Base-by-base conservation (phyloP, 1,140 invertebrate genomes). In the Asobara japonica region DNA sequence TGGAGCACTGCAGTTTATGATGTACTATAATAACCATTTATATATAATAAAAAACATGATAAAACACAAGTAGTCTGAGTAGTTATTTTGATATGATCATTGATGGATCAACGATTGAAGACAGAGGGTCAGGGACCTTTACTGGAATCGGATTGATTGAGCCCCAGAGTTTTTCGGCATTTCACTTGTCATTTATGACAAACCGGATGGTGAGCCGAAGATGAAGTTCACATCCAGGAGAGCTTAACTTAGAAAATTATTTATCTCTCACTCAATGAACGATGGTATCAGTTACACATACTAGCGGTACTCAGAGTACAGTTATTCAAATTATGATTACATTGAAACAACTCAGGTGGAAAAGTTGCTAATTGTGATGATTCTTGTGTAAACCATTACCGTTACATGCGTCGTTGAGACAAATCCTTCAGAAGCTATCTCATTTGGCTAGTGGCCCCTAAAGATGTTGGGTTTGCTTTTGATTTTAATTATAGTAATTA, bases 401-500 rank as follows among this genome's bases (percentile, higher is more conserved):
- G 45, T 65, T 74, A 74, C 8, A n/a, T 31, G 36, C 13, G 11
- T 72, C 13, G 38, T 56, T 41, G 29, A 45, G 29, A 66, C 18
- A 18, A 16, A 10, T 62, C 6, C 36, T 29, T 62, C 22, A 64
- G 38, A 62, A 16, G 8, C 13, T 62, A 4, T 60, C n/a, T 51
- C 68, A 70, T 41, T 70, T 56, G 22, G 27, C 33, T 48, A 13
- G 38, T 22, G 30, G 60, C 4, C 22, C 2, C 22, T 61, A 27
- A 25, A 71, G 33, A 77, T 77, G 73, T 69, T 76, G 20, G 33
- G 61, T 1, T 20, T 69, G 6, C 48, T 69, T 20, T 72, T 76
- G 30, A 62, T 79, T 22, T 25, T 78, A 33, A 36, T 78, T n/a
- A 74, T 74, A 36, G 16, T 78, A 11, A 60, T 65, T n/a, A 69